Percentiles rank a stretch among this genome's conserved stretches.
These are phyloP conservation scores for Melolontha melolontha DNA, from an alignment of 2,888 invertebrate species.

Conservation along the genomic window DNA sequence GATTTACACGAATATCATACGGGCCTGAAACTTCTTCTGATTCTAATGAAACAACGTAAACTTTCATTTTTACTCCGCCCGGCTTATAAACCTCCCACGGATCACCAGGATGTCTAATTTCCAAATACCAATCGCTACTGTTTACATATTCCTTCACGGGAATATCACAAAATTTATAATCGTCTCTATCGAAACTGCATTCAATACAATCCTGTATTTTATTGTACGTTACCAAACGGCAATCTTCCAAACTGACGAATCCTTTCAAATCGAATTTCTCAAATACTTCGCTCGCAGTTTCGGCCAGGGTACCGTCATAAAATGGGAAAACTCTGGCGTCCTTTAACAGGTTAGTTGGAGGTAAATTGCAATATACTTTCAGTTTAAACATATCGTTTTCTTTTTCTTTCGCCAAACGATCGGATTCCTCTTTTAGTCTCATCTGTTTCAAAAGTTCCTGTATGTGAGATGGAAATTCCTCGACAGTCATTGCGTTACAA, in stretches of 20 bases:
- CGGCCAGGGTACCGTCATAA: conserved; percentile 71
- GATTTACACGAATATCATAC: conserved; percentile 70
- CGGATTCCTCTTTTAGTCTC: conserved; percentile 75
- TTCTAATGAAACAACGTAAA: conserved; percentile 73
- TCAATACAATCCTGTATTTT: conserved; percentile 74
- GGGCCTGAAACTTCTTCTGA: conserved; percentile 74
- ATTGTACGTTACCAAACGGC: conserved; percentile 80
- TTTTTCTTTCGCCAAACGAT: conserved; percentile 70
- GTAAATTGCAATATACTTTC: conserved; percentile 75
- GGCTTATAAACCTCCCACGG: conserved; percentile 73
- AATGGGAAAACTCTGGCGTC: conserved; percentile 72
- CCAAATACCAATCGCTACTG: conserved; percentile 73
- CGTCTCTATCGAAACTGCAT: conserved; percentile 74
- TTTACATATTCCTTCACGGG: conserved; percentile 65
- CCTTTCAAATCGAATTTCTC: conserved; percentile 70
- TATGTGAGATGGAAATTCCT: conserved; percentile 83
- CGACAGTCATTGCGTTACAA: conserved; percentile 71
- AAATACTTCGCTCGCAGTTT: conserved; percentile 72
- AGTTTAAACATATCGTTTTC: conserved; percentile 74
- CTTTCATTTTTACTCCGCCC: conserved; percentile 72
- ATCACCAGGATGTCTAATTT: conserved; percentile 71
- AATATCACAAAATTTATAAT: conserved; percentile 62
- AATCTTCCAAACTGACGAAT: conserved; percentile 73
- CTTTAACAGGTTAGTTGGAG: conserved; percentile 67
- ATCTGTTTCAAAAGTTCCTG: conserved; percentile 73